These are phyloP conservation scores for Diadumene lineata DNA, from an alignment of 92 coral and sea anemone species.

Conservation along the genomic window DNA sequence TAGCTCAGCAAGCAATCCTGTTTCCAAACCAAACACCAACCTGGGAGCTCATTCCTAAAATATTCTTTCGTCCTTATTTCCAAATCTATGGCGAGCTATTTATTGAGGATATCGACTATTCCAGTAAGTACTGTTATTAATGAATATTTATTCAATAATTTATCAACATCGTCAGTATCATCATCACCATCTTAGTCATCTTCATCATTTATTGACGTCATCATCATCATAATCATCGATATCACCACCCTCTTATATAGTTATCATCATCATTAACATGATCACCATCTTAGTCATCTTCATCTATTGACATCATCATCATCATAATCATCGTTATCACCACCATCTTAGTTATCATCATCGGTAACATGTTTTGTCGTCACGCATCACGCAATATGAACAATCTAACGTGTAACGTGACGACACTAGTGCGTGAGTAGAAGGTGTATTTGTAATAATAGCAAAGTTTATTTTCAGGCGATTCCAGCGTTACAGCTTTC, in stretches of 20 bases:
- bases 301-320: not conserved
- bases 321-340: not conserved
- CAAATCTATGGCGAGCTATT: constrained; percentile 87
- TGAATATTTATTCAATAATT: too few species aligned
- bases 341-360: not conserved
- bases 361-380: too few species aligned
- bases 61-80: constrained; percentile 82
- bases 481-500: constrained; percentile 35
- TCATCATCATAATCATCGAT: not conserved
- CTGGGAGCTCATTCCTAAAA: constrained; percentile 62
- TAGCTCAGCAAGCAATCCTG: constrained; percentile 79
- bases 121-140: too few species aligned
- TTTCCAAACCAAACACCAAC: constrained; percentile 59
- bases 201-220: not conserved
- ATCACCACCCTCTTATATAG: not conserved
- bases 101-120: constrained; percentile 60
- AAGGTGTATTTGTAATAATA: too few species aligned
- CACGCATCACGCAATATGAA: too few species aligned
- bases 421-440: too few species aligned
- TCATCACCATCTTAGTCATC: not conserved
- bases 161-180: not conserved
- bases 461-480: constrained; percentile 29
- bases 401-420: too few species aligned
- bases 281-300: not conserved
- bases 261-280: not conserved